Conservation (phyloP, 2,113 vertebrate species). For the Corythoichthys haematopterus region DNA sequence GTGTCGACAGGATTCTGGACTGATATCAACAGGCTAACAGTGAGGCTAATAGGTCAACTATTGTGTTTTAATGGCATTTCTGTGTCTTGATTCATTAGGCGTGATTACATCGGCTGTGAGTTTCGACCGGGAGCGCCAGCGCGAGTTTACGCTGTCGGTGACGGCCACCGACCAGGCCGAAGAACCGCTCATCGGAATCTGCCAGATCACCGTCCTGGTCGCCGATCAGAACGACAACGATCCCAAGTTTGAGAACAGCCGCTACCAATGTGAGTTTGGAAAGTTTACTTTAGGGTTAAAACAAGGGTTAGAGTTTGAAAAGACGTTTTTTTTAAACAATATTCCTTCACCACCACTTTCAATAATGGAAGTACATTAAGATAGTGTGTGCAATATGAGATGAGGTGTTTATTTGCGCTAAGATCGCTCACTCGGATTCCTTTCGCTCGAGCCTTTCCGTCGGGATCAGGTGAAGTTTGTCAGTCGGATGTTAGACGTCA, state of each 20-base stretch:
- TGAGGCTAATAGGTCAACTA: too few relatives aligned
- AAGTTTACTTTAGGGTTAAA: too few relatives aligned
- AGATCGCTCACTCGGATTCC: neutral
- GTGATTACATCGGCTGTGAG: slow-evolving; percentile 74
- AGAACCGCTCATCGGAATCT: slow-evolving; percentile 82
- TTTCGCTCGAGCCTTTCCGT: neutral
- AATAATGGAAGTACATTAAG: neutral
- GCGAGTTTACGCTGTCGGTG: slow-evolving; percentile 76
- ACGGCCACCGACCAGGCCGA: slow-evolving; percentile 81
- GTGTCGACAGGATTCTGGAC: too few relatives aligned
- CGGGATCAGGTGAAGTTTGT: slow-evolving; percentile 13
- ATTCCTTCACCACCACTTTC: neutral
- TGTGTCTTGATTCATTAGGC: slow-evolving; percentile 56
- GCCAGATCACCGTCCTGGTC: slow-evolving; percentile 77
- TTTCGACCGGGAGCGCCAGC: slow-evolving; percentile 83
- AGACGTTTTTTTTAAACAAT: neutral
- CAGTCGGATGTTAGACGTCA: slow-evolving; percentile 2
- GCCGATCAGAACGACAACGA: slow-evolving; percentile 85
- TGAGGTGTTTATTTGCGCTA: neutral
- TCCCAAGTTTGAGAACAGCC: slow-evolving; percentile 86
- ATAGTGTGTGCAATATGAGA: neutral
- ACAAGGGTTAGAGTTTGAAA: neutral
- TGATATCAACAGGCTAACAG: too few relatives aligned
- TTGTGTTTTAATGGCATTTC: neutral
- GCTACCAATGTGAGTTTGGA: slow-evolving; percentile 76